Base-by-base conservation (phyloP, 1,140 invertebrate species). In the Heliothis subflexa region DNA sequence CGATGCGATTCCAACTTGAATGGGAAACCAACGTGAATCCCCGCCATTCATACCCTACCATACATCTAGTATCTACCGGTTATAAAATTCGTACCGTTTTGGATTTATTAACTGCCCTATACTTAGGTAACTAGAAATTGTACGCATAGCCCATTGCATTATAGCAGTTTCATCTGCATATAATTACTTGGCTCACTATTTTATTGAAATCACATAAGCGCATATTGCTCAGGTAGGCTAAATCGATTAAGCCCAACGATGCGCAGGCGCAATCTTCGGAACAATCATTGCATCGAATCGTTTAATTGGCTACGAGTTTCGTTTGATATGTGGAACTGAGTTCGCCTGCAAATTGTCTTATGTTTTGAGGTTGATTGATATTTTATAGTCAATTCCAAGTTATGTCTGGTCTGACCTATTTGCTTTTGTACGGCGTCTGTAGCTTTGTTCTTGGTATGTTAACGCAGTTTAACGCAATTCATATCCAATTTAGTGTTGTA, bases 281-380 rank as follows among this genome's bases (percentile, higher is more conserved):
- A 40, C 50, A 55, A 71, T 55, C 45, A 54, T 55, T 71, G 25
- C 28, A 71, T 40, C n/a, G 54, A 49, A 61, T 74, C 45, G 33
- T 61, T 61, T 61, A 74, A 59, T 59, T 74, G 54, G 71, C 61
- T 74, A 50, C 55, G 71, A 74, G 55, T 74, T 71, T 59, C 64
- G 74, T 78, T 78, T 78, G 64, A 78, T 70, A 66, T 50, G 18
- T 71, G 28, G 21, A 45, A 50, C 16, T 21, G 33, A 55, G 4
- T 25, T 21, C 12, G 66, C 25, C 62, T 57, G 75, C 62, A 9
- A 77, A 77, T 21, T 40, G 62, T 68, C 75, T 77, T 68, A 64
- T 76, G 47, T 76, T 71, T 70, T 76, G 59, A 66, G 59, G 47
- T 76, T 76, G 45, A 78, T 61, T 52, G 77, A 50, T 78, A 71